A percentile compares a stretch with the other conserved stretches of the same genome.
phyloP scores from a whole-genome alignment of 2,113 vertebrate species.

The Melanocharis versteri region DNA sequence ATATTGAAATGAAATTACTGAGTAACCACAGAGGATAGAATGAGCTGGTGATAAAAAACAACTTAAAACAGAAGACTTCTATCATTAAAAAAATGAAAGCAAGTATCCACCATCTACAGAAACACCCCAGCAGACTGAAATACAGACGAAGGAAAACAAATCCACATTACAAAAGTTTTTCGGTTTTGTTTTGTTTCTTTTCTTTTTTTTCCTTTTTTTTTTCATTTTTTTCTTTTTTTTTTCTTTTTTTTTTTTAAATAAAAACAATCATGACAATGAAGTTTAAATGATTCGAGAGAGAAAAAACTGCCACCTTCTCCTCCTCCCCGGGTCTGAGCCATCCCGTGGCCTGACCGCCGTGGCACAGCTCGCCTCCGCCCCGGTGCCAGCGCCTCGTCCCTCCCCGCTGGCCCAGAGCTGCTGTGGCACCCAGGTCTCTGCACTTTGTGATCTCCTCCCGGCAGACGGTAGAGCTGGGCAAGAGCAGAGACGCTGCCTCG shows the following conservation, averaged over 20 bases:
- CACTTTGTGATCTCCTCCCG: neutral
- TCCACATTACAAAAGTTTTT: slow-evolving; percentile 58
- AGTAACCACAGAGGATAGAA: slow-evolving; percentile 63
- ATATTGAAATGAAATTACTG: slow-evolving; percentile 84
- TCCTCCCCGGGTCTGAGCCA: slow-evolving; percentile 13
- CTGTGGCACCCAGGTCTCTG: neutral
- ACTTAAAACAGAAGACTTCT: slow-evolving; percentile 56
- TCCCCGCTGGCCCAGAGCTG: neutral
- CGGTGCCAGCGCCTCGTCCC: neutral
- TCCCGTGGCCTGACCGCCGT: neutral
- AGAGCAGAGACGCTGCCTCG: neutral
- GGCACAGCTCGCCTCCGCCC: neutral
- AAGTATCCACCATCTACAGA: slow-evolving; percentile 54
- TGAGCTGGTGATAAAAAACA: slow-evolving; percentile 52
- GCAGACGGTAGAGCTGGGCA: neutral
- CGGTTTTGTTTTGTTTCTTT: slow-evolving; percentile 15
- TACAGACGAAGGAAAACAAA: slow-evolving; percentile 59
- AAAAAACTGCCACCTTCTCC: slow-evolving; percentile 18
- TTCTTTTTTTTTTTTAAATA: slow-evolving; percentile 41
- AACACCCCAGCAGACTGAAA: slow-evolving; percentile 48
- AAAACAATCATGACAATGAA: slow-evolving; percentile 60
- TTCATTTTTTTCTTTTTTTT: slow-evolving; percentile 1
- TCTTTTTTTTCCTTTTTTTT: neutral
- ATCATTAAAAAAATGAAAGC: slow-evolving; percentile 55
- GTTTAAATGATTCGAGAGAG: slow-evolving; percentile 44